These are phyloP conservation scores for Gymnocephalus cernua DNA, from an alignment of 2,113 vertebrate species.

Conservation along the genomic window DNA sequence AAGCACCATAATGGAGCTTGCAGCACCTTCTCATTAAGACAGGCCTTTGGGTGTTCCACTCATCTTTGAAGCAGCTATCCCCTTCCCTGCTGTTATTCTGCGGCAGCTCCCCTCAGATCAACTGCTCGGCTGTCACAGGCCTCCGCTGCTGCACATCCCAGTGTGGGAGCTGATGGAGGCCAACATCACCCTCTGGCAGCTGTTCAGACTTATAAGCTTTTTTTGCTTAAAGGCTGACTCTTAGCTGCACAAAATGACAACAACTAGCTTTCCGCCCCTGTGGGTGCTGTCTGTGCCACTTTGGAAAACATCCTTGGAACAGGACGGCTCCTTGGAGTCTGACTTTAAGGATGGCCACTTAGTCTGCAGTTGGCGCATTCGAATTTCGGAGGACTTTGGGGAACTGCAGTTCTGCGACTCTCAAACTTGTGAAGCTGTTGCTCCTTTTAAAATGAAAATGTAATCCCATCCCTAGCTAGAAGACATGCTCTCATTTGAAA, in stretches of 20 bases:
- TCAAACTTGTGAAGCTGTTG: constrained; percentile 36
- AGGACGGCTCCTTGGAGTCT: constrained; percentile 32
- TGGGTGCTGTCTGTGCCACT: constrained; percentile 53
- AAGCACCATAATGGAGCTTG: constrained; percentile 58
- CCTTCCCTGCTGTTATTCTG: constrained; percentile 35
- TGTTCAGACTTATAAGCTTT: constrained; percentile 44
- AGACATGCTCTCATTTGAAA: constrained; percentile 35
- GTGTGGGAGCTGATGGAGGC: constrained; percentile 45
- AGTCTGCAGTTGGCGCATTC: constrained; percentile 27
- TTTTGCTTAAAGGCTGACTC: constrained; percentile 51
- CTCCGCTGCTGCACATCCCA: constrained; percentile 5
- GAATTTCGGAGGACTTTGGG: not conserved
- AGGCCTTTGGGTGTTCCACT: constrained; percentile 53
- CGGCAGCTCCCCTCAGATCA: constrained; percentile 31
- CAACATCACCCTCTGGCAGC: constrained; percentile 49
- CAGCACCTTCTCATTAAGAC: constrained; percentile 41
- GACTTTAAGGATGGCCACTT: constrained; percentile 44
- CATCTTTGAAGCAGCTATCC: constrained; percentile 42
- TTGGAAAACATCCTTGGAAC: constrained; percentile 51
- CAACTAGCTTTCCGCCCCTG: constrained; percentile 39
- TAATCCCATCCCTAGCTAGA: constrained; percentile 23
- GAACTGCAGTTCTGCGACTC: constrained; percentile 21
- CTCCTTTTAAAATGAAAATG: constrained; percentile 36
- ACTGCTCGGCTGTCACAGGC: constrained; percentile 37
- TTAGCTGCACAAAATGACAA: constrained; percentile 53